These are phyloP conservation scores for Coelopa pilipes DNA, from an alignment of 2,888 invertebrate genomes.

Conservation along the genomic window DNA sequence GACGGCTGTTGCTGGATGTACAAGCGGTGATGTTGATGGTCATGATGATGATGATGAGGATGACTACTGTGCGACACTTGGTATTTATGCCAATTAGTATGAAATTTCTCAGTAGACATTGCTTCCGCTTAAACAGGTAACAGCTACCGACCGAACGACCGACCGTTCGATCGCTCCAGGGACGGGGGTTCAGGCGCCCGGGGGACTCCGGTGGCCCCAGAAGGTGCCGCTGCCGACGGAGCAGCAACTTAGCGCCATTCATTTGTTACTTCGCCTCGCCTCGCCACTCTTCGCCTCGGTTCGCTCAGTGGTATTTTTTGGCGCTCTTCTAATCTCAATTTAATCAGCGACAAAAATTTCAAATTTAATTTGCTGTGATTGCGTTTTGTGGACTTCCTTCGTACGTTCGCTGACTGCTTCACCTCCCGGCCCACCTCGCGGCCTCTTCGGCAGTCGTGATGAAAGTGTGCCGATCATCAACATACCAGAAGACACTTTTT, in stretches of 20 bases:
- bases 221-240: neutral
- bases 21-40: conserved; percentile 29
- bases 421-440: too few relatives aligned
- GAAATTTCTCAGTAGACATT: conserved; percentile 58
- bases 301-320: conserved; percentile 15
- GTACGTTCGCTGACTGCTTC: neutral
- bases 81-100: conserved; percentile 66
- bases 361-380: conserved; percentile 52
- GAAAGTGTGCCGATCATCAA: conserved; percentile 37
- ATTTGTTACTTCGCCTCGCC: neutral
- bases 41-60: conserved; percentile 36
- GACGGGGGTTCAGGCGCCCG: neutral
- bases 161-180: neutral
- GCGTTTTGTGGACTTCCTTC: conserved; percentile 47
- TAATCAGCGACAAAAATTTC: conserved; percentile 42
- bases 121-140: conserved; percentile 64
- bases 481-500: conserved; percentile 7
- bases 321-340: conserved; percentile 35
- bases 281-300: neutral
- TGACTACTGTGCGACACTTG: conserved; percentile 61
- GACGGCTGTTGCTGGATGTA: conserved; percentile 27
- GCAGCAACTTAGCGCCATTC: conserved; percentile 31
- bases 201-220: neutral
- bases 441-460: conserved; percentile 13
- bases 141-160: neutral